A percentile compares a stretch with the other conserved stretches of the same genome.
These are phyloP conservation scores for Engraulis encrasicolus DNA, from an alignment of 2,113 vertebrate species.

Conservation along the genomic window DNA sequence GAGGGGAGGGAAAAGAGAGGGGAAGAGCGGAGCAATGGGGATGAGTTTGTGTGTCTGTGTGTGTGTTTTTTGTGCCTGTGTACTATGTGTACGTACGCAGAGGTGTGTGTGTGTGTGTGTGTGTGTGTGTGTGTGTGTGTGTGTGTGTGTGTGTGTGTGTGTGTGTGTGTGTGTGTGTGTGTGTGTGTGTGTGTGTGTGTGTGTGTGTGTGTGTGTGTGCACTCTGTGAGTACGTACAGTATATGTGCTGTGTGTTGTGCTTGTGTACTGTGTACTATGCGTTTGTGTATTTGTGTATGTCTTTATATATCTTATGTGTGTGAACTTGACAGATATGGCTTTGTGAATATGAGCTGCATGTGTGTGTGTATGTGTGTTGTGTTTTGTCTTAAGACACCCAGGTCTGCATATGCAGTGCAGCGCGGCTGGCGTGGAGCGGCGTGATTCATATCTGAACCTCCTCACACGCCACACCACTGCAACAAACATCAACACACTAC, in stretches of 20 bases:
- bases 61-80: background rate
- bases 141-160: constrained; percentile 6
- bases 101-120: background rate
- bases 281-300: too few relatives aligned
- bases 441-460: constrained; percentile 13
- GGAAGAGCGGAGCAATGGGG: background rate
- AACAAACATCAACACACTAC: background rate
- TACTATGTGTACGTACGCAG: too few relatives aligned
- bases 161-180: background rate
- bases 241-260: constrained; percentile 9
- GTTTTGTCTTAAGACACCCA: background rate
- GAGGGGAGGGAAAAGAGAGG: background rate
- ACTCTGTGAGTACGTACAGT: too few relatives aligned
- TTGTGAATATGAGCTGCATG: too few relatives aligned
- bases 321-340: too few relatives aligned
- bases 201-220: background rate
- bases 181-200: background rate
- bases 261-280: background rate
- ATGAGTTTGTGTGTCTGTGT: background rate
- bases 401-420: background rate
- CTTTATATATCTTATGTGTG: too few relatives aligned
- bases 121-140: background rate
- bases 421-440: background rate
- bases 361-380: constrained; percentile 4
- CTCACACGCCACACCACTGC: background rate